A percentile compares a stretch with the other conserved stretches of the same genome.
Evolutionary conservation across 2,888 invertebrate species (phyloP).

Genomic region (Temnothorax rugatulus): DNA sequence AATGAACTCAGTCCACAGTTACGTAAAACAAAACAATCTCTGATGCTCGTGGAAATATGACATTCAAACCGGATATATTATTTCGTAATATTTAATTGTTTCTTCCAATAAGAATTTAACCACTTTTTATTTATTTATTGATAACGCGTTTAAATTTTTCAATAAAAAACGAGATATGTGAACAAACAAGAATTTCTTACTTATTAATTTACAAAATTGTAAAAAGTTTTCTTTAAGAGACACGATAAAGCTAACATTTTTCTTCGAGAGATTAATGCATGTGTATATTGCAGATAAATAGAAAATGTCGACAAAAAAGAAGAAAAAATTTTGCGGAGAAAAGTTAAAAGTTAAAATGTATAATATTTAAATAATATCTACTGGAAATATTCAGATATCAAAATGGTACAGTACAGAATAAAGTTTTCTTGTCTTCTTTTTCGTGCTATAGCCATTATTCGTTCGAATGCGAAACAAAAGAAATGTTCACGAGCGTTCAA

Average conservation of each 20-base stretch:
- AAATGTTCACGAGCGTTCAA: neutral
- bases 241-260: neutral
- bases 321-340: neutral
- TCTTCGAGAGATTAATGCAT: neutral
- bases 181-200: neutral
- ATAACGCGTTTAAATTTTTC: neutral
- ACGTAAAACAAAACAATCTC: constrained; percentile 56
- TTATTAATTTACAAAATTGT: constrained; percentile 11
- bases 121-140: neutral
- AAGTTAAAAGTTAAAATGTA: constrained; percentile 3
- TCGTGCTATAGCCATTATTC: neutral
- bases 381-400: neutral
- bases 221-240: neutral
- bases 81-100: constrained; percentile 6
- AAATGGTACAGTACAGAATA: neutral
- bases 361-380: constrained; percentile 16
- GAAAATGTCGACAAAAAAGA: neutral
- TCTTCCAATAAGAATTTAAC: neutral
- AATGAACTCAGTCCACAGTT: constrained; percentile 39
- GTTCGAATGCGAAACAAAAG: constrained; percentile 6
- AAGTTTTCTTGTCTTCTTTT: neutral
- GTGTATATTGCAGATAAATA: neutral
- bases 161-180: neutral
- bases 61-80: neutral
- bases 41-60: constrained; percentile 32